Conservation (phyloP, 2,113 vertebrate genomes). For the Delphinus delphis region DNA sequence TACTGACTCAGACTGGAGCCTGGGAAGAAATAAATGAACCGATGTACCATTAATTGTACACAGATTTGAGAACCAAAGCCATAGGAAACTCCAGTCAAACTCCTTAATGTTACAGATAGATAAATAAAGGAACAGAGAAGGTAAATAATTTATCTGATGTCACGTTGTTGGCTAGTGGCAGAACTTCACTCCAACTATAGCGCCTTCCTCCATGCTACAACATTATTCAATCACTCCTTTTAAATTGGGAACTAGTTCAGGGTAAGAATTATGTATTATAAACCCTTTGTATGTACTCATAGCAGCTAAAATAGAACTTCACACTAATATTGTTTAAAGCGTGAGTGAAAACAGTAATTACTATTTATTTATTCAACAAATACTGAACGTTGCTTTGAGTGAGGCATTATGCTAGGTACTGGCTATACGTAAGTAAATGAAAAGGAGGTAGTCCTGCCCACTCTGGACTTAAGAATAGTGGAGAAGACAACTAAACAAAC, state of each 20-base stretch:
- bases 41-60: neutral
- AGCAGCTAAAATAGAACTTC: neutral
- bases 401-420: neutral
- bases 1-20: neutral
- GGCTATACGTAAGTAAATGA: neutral
- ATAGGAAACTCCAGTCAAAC: neutral
- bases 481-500: constrained; percentile 27
- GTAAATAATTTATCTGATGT: neutral
- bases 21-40: neutral
- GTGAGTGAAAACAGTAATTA: neutral
- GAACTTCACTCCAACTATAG: neutral
- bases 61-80: neutral
- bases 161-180: neutral
- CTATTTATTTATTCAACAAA: constrained; percentile 36
- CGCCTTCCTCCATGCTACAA: neutral
- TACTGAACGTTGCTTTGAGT: neutral
- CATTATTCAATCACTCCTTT: neutral
- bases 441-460: neutral
- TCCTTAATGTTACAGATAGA: neutral
- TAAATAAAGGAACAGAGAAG: constrained; percentile 11
- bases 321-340: neutral
- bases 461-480: neutral
- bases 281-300: neutral
- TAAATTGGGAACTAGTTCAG: constrained; percentile 18
- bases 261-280: neutral